Evolutionary conservation across 2,888 invertebrate species (phyloP).

Genomic region (Gastracanthus pulcherrimus): DNA sequence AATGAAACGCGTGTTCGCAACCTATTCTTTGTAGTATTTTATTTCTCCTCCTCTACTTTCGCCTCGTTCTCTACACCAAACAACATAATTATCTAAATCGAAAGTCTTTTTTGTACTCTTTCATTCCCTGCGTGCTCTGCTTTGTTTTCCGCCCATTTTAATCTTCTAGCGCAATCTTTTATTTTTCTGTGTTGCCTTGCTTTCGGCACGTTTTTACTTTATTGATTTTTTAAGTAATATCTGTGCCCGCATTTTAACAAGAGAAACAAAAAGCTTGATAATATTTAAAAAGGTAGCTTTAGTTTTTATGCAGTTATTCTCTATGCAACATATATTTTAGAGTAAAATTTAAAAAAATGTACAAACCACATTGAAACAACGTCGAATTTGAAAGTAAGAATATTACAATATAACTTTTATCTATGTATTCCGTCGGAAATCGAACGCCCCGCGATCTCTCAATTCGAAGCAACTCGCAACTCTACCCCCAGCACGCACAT

Average conservation of each 20-base stretch:
- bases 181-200: not conserved
- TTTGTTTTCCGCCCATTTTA: slow-evolving; percentile 29
- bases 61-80: not conserved
- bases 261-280: no score
- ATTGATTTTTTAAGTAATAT: not conserved
- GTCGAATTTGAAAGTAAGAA: not conserved
- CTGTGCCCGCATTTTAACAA: no score
- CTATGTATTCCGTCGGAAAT: not conserved
- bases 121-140: not conserved
- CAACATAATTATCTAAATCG: slow-evolving; percentile 51
- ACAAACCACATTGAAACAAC: no score
- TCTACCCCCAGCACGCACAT: not conserved
- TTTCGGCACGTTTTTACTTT: not conserved
- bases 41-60: slow-evolving; percentile 22
- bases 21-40: slow-evolving; percentile 40
- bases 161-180: slow-evolving; percentile 8
- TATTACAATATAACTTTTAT: not conserved
- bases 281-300: no score
- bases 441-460: not conserved
- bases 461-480: not conserved
- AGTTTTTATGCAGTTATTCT: no score
- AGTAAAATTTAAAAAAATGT: no score
- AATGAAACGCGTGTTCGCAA: slow-evolving; percentile 42
- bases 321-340: no score
- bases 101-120: not conserved